phyloP scores from a whole-genome alignment of 2,888 invertebrate genomes.

The Orchestes rusci region DNA sequence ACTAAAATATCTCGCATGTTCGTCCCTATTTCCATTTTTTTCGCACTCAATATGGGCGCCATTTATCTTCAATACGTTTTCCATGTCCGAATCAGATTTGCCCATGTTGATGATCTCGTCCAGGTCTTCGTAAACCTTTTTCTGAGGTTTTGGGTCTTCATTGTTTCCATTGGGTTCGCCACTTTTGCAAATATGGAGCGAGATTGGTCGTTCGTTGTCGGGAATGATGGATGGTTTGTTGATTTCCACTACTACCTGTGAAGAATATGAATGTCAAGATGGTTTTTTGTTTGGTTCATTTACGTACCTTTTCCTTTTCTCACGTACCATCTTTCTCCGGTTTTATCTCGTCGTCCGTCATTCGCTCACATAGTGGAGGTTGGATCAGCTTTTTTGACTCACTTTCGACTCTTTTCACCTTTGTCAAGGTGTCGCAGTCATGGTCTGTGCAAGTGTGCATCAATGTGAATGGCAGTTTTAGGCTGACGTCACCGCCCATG shows the following conservation, averaged over 20 bases:
- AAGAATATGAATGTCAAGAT: too few relatives aligned
- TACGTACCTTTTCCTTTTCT: constrained; percentile 39
- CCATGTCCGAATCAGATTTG: constrained; percentile 23
- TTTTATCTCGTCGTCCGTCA: constrained; percentile 26
- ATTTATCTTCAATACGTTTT: constrained; percentile 15
- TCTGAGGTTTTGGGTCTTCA: constrained; percentile 8
- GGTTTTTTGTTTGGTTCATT: too few relatives aligned
- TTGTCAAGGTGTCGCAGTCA: constrained; percentile 51
- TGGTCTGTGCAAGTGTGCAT: constrained; percentile 66
- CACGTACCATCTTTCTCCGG: constrained; percentile 42
- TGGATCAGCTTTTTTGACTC: constrained; percentile 15
- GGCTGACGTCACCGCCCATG: constrained; percentile 72
- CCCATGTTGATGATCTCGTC: constrained; percentile 38
- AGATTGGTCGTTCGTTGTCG: constrained; percentile 8
- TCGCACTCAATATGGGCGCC: constrained; percentile 20
- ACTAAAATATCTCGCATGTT: constrained; percentile 41
- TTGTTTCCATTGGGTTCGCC: constrained; percentile 1
- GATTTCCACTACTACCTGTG: constrained; percentile 40
- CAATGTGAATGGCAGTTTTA: constrained; percentile 73
- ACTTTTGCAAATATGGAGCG: constrained; percentile 16
- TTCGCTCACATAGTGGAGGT: constrained; percentile 7
- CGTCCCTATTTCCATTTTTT: constrained; percentile 16
- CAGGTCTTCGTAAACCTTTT: constrained; percentile 26
- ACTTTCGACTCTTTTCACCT: constrained; percentile 33
- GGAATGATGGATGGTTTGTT: constrained; percentile 29